Evolutionary conservation across 2,888 invertebrate species (phyloP).

Genomic region (Macrophya alboannulata): DNA sequence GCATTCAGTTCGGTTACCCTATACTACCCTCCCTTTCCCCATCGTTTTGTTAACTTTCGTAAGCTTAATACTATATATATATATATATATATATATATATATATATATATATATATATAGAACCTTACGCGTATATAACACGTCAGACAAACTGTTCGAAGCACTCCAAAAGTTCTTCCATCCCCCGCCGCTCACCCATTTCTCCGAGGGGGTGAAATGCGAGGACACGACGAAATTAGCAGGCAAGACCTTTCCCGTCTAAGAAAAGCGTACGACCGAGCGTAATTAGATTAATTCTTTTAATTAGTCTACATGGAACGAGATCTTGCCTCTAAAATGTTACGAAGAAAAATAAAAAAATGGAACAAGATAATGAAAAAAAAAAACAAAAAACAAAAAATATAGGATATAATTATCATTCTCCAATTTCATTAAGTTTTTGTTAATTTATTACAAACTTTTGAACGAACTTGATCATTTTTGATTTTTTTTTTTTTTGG

Average conservation of each 20-base stretch:
- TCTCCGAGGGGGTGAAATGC: neutral
- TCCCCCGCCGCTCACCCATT: neutral
- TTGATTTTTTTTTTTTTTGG: too few relatives aligned
- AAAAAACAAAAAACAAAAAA: neutral
- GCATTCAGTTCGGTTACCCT: neutral
- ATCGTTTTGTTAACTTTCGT: conserved; percentile 29
- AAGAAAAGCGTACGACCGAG: conserved; percentile 42
- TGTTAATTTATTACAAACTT: neutral
- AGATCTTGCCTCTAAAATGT: neutral
- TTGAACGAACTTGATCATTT: neutral
- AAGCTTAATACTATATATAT: neutral
- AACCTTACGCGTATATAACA: neutral
- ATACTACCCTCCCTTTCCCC: neutral
- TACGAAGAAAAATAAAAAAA: neutral
- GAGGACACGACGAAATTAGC: conserved; percentile 38
- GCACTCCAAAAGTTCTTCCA: conserved; percentile 40
- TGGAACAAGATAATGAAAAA: too few relatives aligned
- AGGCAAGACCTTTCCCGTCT: conserved; percentile 39
- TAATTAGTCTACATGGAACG: conserved; percentile 37
- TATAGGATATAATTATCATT: neutral
- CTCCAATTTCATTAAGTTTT: neutral
- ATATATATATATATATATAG: too few relatives aligned
- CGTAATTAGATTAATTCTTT: conserved; percentile 51
- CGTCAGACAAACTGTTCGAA: conserved; percentile 32
- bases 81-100: too few relatives aligned